Conservation (phyloP, 92 coral and sea anemone species). For the Umimayanthus kanabou region DNA sequence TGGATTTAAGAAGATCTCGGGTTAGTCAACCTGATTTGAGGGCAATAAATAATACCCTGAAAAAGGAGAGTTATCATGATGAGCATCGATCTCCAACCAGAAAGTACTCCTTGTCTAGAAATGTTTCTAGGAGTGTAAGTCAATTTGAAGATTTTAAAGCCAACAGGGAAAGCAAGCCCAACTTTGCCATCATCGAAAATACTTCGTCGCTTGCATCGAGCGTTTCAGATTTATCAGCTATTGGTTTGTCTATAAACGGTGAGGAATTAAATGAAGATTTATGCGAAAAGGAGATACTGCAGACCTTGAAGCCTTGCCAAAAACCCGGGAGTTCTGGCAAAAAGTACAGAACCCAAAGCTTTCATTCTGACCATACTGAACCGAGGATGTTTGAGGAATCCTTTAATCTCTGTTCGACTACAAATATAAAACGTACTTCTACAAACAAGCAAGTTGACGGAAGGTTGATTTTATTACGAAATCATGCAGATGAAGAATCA, state of each 20-base stretch:
- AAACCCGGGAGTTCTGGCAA: background rate
- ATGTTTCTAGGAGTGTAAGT: background rate
- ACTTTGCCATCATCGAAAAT: background rate
- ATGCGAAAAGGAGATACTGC: background rate
- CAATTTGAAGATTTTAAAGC: background rate
- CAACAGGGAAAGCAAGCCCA: background rate
- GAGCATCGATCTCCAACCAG: background rate
- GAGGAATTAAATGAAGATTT: background rate
- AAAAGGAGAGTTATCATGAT: background rate
- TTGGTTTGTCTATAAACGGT: background rate
- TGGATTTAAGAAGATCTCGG: background rate
- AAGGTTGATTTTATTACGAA: background rate
- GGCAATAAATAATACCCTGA: background rate
- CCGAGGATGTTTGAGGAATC: background rate
- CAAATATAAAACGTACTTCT: background rate
- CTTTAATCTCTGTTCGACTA: background rate
- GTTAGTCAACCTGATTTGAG: background rate
- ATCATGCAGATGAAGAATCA: background rate
- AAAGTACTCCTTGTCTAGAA: background rate
- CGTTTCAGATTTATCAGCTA: constrained; percentile 1
- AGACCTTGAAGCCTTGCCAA: background rate
- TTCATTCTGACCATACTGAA: background rate
- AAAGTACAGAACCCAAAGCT: background rate
- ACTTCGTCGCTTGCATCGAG: background rate
- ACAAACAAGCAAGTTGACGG: background rate